Conservation (phyloP, 2,888 invertebrate species). For the Thyatira batis region DNA sequence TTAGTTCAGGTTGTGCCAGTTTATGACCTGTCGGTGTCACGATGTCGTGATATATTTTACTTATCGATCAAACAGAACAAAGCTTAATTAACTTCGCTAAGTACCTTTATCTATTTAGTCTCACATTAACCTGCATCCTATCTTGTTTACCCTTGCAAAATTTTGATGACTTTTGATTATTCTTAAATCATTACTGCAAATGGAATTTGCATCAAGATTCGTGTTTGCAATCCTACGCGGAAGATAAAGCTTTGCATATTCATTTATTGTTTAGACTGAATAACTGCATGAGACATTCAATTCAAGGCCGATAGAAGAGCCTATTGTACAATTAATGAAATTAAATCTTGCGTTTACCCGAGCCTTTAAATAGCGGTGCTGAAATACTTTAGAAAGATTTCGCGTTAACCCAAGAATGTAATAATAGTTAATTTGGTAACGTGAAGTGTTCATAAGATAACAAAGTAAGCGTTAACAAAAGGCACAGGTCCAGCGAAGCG, state of each 20-base stretch:
- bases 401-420: not conserved
- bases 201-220: not conserved
- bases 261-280: not conserved
- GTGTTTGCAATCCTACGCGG: not conserved
- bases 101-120: conserved; percentile 21
- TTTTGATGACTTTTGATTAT: not conserved
- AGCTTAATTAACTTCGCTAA: conserved; percentile 33
- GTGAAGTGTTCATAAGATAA: conserved; percentile 25
- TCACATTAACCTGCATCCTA: conserved; percentile 6
- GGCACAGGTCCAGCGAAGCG: conserved; percentile 49
- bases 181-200: not conserved
- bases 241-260: not conserved
- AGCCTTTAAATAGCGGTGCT: not conserved
- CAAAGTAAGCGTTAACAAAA: conserved; percentile 46
- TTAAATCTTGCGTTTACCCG: not conserved
- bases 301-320: not conserved
- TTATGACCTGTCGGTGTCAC: conserved; percentile 40
- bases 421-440: conserved; percentile 4
- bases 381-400: not conserved
- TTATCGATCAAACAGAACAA: conserved; percentile 40
- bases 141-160: not conserved
- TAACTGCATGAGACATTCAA: not conserved
- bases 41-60: conserved; percentile 44
- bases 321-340: not conserved
- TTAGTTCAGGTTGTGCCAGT: conserved; percentile 30